Conservation (phyloP, 1,140 invertebrate genomes). For the Lutraria rhynchaena region DNA sequence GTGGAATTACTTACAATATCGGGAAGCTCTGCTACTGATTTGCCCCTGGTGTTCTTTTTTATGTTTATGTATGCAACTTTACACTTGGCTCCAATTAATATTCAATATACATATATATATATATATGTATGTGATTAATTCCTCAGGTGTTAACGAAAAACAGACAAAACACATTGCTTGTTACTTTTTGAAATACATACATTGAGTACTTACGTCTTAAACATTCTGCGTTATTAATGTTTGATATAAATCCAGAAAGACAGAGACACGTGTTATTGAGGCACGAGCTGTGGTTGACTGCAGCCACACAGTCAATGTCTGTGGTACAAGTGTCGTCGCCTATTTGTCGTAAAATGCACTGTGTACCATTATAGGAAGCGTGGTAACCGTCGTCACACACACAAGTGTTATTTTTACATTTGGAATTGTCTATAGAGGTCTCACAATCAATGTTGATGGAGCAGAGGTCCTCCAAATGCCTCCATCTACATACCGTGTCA, state of each 20-base stretch:
- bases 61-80: too few species aligned
- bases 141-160: background rate
- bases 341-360: slow-evolving; percentile 39
- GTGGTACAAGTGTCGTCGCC: slow-evolving; percentile 40
- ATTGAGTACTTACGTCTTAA: slow-evolving; percentile 46
- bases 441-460: slow-evolving; percentile 20
- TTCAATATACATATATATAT: background rate
- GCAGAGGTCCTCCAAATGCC: slow-evolving; percentile 59
- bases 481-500: slow-evolving; percentile 37
- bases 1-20: too few species aligned
- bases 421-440: slow-evolving; percentile 6
- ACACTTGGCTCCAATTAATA: too few species aligned
- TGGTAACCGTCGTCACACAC: slow-evolving; percentile 22
- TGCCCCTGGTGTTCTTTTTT: too few species aligned
- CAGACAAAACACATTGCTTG: background rate
- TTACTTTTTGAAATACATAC: background rate
- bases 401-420: slow-evolving; percentile 29
- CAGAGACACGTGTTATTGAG: slow-evolving; percentile 56
- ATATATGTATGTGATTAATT: background rate
- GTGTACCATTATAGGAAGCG: background rate
- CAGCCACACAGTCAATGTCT: slow-evolving; percentile 64
- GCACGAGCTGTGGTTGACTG: slow-evolving; percentile 62
- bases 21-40: too few species aligned
- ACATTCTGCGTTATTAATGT: slow-evolving; percentile 34
- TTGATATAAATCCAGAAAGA: slow-evolving; percentile 48